Evolutionary conservation across 23 tunicate genomes (phyloP).

Genomic region (Botrylloides violaceus): DNA sequence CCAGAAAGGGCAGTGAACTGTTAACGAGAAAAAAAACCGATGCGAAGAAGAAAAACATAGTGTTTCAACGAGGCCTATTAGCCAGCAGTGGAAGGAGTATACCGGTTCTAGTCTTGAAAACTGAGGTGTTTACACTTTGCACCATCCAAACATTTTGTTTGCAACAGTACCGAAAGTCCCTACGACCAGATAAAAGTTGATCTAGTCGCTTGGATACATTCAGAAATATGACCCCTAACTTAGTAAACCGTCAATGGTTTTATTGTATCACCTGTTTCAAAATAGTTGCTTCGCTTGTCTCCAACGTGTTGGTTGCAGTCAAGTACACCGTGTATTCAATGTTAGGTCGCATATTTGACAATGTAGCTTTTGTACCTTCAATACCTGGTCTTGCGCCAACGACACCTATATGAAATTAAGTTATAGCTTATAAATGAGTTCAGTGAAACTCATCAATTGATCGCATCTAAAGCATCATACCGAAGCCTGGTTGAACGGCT

Average conservation of each 20-base stretch:
- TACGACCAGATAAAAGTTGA: no score
- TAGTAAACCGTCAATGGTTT: no score
- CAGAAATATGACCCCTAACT: no score
- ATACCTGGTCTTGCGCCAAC: slow-evolving; percentile 44
- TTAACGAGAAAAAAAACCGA: background rate
- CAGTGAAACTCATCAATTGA: background rate
- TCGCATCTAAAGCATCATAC: slow-evolving; percentile 8
- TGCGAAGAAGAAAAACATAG: no score
- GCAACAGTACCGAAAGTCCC: no score
- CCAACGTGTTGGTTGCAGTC: slow-evolving; percentile 40
- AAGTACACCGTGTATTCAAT: slow-evolving; percentile 55
- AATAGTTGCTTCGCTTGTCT: slow-evolving; percentile 55
- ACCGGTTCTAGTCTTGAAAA: no score
- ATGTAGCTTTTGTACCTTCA: slow-evolving; percentile 38
- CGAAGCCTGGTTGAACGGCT: slow-evolving; percentile 38
- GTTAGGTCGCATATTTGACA: slow-evolving; percentile 44
- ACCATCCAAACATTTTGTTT: no score
- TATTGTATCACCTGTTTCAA: slow-evolving; percentile 43
- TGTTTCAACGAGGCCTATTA: no score
- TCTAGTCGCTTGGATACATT: no score
- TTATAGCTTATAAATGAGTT: background rate
- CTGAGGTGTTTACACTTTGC: no score
- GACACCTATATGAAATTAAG: background rate
- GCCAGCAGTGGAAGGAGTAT: no score
- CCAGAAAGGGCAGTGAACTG: slow-evolving; percentile 55